Evolutionary conservation across 1,140 invertebrate species (phyloP).

Genomic region (Drosophila chauvacae): DNA sequence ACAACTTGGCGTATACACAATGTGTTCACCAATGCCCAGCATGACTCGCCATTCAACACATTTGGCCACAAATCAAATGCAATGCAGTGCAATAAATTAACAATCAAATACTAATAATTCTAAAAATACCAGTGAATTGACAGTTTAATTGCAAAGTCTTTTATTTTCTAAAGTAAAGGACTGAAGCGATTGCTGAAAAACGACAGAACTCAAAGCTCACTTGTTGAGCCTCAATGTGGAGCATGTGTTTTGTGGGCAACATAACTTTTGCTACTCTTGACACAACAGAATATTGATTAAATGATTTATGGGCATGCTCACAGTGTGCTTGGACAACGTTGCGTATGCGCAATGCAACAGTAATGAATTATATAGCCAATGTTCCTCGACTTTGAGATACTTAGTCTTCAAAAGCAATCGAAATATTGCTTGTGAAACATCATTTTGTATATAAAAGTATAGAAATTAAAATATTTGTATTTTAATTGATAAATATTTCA

Average conservation of each 20-base stretch:
- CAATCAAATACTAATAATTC: conserved; percentile 80
- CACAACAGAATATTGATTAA: conserved; percentile 82
- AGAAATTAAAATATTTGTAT: neutral
- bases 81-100: conserved; percentile 70
- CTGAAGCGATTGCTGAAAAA: conserved; percentile 12
- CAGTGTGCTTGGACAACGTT: conserved; percentile 49
- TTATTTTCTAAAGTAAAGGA: conserved; percentile 20
- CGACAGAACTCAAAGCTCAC: conserved; percentile 20
- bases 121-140: conserved; percentile 62
- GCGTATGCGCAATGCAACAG: conserved; percentile 64
- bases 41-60: conserved; percentile 47
- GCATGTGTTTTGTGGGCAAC: conserved; percentile 68
- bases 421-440: neutral
- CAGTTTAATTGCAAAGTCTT: conserved; percentile 69
- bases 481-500: neutral
- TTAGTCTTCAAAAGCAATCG: neutral
- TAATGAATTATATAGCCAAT: too few relatives aligned
- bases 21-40: conserved; percentile 11
- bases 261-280: conserved; percentile 59
- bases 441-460: neutral
- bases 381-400: conserved; percentile 1
- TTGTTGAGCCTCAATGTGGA: conserved; percentile 59
- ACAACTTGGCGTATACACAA: conserved; percentile 44
- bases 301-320: conserved; percentile 65
- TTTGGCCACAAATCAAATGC: conserved; percentile 50